Base-by-base conservation (phyloP, 2,113 vertebrate species). In the Isichthys henryi region DNA sequence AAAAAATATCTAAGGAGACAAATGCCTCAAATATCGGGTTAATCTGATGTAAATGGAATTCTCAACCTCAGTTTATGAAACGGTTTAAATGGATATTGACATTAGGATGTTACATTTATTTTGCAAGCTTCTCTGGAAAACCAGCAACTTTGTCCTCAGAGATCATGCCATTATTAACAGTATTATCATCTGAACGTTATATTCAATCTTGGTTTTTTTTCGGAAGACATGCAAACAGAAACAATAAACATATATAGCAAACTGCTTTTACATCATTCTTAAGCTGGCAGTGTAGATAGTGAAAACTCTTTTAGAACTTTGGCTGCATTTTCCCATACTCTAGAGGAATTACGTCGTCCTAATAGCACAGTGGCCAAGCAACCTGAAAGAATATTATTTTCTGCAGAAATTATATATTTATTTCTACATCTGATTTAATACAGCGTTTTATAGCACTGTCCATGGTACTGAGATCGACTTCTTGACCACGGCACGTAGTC, bases 391-490 rank as follows among this genome's bases (percentile, higher is more conserved):
- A 77, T 43, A 10, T 15, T 77, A 77, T 35, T 77, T 80, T 19
- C 74, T 17, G 15, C 17, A 80, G 13, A 80, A 80, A 80, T 43
- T 17, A 80, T 80, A 43, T 11, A 80, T 77, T 77, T 11, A 77
- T 80, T 43, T 35, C 31, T 43, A 43, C 5, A 19, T 80, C 2
- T 62, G 74, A 15, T 77, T 77, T 77, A 1, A 80, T 31, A 31
- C 10, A 70, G n/a, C 10, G 27, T 70, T 70, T 70, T 70, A 70
- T 43, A 80, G 35, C 35, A 80, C 74, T 80, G 74, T 43, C 74
- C 74, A 80, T 80, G 74, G 74, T 43, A 80, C 74, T 80, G 74
- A 80, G 31, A 80, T 70, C 27, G 74, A 80, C 35, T 80, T 80
- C 70, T 19, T 39, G n/a, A 80, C 17, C 17, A 19, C 70, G 5